Base-by-base conservation (phyloP, 2,888 invertebrate species). In the Melieria omissa region DNA sequence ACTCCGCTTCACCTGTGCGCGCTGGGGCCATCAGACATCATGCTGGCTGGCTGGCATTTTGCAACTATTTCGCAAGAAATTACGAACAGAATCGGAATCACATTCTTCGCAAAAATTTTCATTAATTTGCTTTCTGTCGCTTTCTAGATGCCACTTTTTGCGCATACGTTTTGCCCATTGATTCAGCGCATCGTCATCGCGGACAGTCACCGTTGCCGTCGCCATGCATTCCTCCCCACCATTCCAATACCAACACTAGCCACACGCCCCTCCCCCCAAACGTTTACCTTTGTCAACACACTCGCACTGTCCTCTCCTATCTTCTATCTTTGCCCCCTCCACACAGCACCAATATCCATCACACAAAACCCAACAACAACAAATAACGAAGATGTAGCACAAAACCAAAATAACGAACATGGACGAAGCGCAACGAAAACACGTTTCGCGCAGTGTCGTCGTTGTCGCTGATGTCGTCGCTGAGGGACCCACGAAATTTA, bases 401-500 rank as follows among this genome's bases (percentile, higher is more conserved):
- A 57, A n/a, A 47, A 66, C n/a, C 57, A 66, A 66, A 66, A 57
- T 41, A 66, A 46, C 69, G 61, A 72, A 65, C 60, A 4, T 5
- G 16, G 16, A 45, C 42, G 45, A 60, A 61, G 70, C 76, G 72
- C 78, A 71, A 60, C n/a, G 69, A 74, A 84, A 84, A 82, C 84
- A 84, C 84, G 84, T 83, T 84, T 83, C 82, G 78, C 72, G 10
- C n/a, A n/a, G 7, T 52, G 45, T 55, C 52, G 55, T n/a, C 54
- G 16, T 14, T 65, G 12, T 49, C 49, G 49, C 8, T 9, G 7
- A 9, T 49, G 49, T 49, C 8, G 49, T 49, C 10, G 49, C 12
- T 49, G 49, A 29, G 29, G 29, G 29, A 29, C 29, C 29, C 29
- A 29, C 29, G 29, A 29, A 29, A 29, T 29, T 29, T 29, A 1